Evolutionary conservation across 2,113 vertebrate genomes (phyloP), one percentile per base, ranked within the genome.

Genomic region (Todiramphus saurophagus): DNA sequence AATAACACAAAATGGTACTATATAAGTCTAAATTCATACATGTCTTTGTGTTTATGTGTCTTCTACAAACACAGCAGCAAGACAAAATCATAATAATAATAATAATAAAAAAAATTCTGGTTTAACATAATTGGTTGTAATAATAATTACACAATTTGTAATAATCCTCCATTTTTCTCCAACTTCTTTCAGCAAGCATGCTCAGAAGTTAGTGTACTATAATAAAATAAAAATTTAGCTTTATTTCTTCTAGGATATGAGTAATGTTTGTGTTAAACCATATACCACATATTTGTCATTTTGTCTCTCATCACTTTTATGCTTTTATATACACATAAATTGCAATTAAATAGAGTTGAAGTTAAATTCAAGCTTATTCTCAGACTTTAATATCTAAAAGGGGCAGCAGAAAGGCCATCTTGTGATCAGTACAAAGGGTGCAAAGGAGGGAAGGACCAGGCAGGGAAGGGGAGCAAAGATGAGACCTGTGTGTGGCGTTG

Each of bases 391-490:
- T 37, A 44, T 43, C 15, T 60, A 7, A 39, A 66, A 66, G 10
- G 21, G 11, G 8, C 13, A 37, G 7, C 5, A 83, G 33, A 62
- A 92, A 63, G 23, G 12, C 25, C 5, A 10, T 62, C 5, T 21
- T 21, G 7, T 48, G 41, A 62, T 11, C 18, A 39, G 12, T n/a
- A 53, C 2, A 53, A 60, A 60, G 15, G 7, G 20, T 70, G 3
- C 1, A 46, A 35, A 66, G 4, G 10, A 25, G 4, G 4, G 13
- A 21, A 43, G 3, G 10, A 51, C 5, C 0, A 0, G 33, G 4
- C 13, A 46, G 20, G 4, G 7, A 33, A 41, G 14, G 3, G 7
- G 3, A 33, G 11, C 0, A 6, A 73, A 73, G 10, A 18, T 28
- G 9, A 60, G 5, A 58, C 7, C 23, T 33, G n/a, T 23, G 9